Base-by-base conservation (phyloP, 1,140 invertebrate species). In the Penaeus japonicus region DNA sequence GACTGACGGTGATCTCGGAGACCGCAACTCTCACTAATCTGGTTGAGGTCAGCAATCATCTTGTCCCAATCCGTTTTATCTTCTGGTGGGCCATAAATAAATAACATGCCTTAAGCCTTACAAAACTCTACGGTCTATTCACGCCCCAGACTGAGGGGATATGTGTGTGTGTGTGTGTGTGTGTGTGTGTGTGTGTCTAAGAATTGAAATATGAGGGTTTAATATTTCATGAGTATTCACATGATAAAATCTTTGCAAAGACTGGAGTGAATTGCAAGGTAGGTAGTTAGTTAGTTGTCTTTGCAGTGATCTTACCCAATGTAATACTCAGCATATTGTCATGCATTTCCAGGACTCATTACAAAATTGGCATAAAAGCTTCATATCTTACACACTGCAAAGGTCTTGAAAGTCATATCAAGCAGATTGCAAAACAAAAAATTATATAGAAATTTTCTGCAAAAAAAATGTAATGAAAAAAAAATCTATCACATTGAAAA, bases 41-140 rank as follows among this genome's bases (percentile, higher is more conserved):
- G 89, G 82, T 92, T 91, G 35, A 92, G 86, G 85, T 92, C 92
- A 53, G 92, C 91, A 35, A 92, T 90, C 83, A 92, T 91, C 90
- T 92, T 92, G 73, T 90, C 90, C 92, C 92, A 92, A 82, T 92
- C 91, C 2, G 91, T 90, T 62, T 90, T 91, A 62, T 91, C 91
- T 57, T 91, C 91, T 89, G 89, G 73, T 55, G 89, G 65, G 54
- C 87, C 80, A 81, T 47, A 87, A 77, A 81, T 47, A 87, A 77
- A 89, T 86, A 47, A 87, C 77, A 80, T 81, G 55, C 57, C 55
- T 80, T 87, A 87, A 62, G 47, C 59, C 85, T 73, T 22, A 35
- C 12, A 55, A n/a, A 47, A 47, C 47, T 47, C 47, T 47, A 47
- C 47, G 15, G 10, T 47, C 47, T 47, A 47, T 47, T 47, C 7